Base-by-base conservation (phyloP, 2,113 vertebrate genomes). In the Nothoprocta perdicaria region DNA sequence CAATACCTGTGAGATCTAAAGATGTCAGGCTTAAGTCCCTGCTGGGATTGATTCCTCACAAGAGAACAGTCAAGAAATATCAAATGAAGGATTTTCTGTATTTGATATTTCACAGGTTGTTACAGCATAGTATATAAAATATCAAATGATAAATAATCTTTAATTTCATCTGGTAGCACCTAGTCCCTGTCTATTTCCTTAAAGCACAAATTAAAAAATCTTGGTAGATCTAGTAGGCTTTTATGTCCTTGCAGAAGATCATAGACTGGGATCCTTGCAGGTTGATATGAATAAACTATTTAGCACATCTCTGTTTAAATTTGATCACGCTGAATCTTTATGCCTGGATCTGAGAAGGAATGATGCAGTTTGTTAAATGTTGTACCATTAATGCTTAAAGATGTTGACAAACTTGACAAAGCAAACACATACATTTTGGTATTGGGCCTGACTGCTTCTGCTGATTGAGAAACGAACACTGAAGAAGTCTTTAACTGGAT, bases 61-160 rank as follows among this genome's bases (percentile, higher is more conserved):
- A 58, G 17, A 83, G 12, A 2, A 3, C 22, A 80, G 68, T 61
- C 69, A 92, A 41, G 31, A 81, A 88, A 73, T 61, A 19, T 75
- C 73, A 85, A 48, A 72, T 48, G 46, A 90, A 88, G 31, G 15
- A 24, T 10, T 60, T 87, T 82, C 75, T 85, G 18, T 52, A 16
- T 86, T 45, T 91, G 73, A 73, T 55, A 57, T 76, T 90, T 92
- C 90, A 55, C 63, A 74, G 16, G 6, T 76, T 90, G 33, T 46
- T 87, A 80, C 0, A 1, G n/a, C 67, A 93, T 19, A 60, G 41
- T 94, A 93, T 92, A 38, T 80, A 67, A 83, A 94, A 69, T n/a
- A 69, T 84, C 41, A 95, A 80, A 77, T 86, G 31, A 85, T 58
- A 89, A 86, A 92, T 65, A 85, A 79, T 69, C 46, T 84, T 87